Conservation (phyloP, 2,113 vertebrate genomes). For the Eolophus roseicapilla region DNA sequence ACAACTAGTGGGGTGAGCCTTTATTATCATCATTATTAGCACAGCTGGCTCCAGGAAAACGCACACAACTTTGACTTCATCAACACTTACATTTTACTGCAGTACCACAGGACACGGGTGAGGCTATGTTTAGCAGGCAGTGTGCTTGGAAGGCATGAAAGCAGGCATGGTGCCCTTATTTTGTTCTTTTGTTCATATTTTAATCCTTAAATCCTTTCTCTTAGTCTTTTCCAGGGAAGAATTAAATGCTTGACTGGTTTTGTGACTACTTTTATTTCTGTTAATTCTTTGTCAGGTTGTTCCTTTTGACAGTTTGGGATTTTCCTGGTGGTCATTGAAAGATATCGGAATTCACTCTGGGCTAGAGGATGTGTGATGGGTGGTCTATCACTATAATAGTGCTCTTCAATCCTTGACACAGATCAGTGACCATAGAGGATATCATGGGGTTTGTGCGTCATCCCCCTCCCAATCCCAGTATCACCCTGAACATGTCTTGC, state of each 20-base stretch:
- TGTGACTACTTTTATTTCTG: not conserved
- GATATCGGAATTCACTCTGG: not conserved
- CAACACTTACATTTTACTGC: not conserved
- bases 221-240: not conserved
- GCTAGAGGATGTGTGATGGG: not conserved
- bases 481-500: not conserved
- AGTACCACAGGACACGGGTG: not conserved
- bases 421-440: not conserved
- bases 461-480: not conserved
- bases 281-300: not conserved
- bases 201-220: conserved; percentile 14
- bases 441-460: not conserved
- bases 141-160: not conserved
- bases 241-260: not conserved
- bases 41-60: not conserved
- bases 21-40: not conserved
- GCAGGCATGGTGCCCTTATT: not conserved
- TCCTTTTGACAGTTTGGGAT: not conserved
- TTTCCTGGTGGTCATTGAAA: not conserved
- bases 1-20: not conserved
- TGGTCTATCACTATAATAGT: not conserved
- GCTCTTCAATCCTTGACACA: not conserved
- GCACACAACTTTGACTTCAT: not conserved
- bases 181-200: not conserved
- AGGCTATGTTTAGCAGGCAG: not conserved